Percentiles rank a stretch among this genome's conserved stretches.
Evolutionary conservation across 2,113 vertebrate genomes (phyloP).

Genomic region (Ranitomeya variabilis): DNA sequence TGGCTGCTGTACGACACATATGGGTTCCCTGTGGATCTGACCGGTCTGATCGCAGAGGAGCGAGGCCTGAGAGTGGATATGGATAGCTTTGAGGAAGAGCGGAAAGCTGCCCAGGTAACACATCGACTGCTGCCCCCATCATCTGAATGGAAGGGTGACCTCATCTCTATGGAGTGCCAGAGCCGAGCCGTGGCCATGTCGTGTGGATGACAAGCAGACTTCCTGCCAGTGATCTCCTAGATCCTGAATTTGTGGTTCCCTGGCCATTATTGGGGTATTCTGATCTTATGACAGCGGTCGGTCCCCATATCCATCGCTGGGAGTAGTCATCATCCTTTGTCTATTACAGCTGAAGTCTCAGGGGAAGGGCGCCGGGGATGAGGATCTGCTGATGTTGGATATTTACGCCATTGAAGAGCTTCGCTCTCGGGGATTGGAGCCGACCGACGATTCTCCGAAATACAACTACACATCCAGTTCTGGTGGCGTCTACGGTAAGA

Average conservation of each 20-base stretch:
- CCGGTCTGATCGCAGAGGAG: conserved; percentile 94
- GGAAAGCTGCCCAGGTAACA: conserved; percentile 89
- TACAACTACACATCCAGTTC: conserved; percentile 79
- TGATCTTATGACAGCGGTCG: too few species aligned
- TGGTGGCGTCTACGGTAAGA: conserved; percentile 74
- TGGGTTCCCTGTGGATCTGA: conserved; percentile 93
- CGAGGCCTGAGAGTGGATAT: conserved; percentile 87
- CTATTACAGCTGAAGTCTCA: conserved; percentile 87
- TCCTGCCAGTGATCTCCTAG: too few species aligned
- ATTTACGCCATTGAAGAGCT: conserved; percentile 97
- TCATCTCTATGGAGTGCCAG: background rate
- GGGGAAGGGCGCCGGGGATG: conserved; percentile 87
- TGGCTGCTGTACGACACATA: conserved; percentile 97
- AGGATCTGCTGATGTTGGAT: conserved; percentile 94
- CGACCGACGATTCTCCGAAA: conserved; percentile 87
- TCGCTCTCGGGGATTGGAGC: conserved; percentile 75
- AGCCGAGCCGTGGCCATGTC: too few species aligned
- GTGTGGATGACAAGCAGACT: too few species aligned
- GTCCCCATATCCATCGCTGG: background rate
- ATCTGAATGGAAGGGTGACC: background rate
- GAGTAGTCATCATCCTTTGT: background rate
- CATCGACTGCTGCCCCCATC: background rate
- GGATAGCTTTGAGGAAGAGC: conserved; percentile 91
- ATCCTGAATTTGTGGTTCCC: too few species aligned
- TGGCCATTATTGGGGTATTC: too few species aligned